phyloP scores from a whole-genome alignment of 30 jellyfish, hydroid and myxozoan genomes.

The Aurelia sp. region DNA sequence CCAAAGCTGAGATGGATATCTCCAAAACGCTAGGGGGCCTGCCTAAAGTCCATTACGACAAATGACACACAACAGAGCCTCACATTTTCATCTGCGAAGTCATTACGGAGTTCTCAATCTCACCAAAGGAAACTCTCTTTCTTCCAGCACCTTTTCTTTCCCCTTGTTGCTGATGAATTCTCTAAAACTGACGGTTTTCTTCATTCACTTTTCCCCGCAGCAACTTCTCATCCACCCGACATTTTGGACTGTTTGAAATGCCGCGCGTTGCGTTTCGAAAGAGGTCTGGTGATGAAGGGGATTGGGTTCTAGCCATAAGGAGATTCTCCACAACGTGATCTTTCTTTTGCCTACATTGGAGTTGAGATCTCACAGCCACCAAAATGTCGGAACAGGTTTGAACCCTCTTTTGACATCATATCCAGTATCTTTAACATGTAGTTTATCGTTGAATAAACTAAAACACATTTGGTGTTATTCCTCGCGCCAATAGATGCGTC shows the following conservation, averaged over 20 bases:
- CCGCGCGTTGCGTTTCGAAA: constrained; percentile 25
- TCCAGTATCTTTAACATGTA: no score
- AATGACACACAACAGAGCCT: neutral
- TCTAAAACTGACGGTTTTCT: neutral
- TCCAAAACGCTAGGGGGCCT: no score
- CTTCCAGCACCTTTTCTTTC: neutral
- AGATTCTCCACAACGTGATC: constrained; percentile 62
- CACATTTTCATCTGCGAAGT: neutral
- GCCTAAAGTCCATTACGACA: no score
- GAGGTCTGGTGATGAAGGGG: constrained; percentile 58
- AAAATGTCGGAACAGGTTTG: constrained; percentile 76
- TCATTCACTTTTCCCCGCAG: neutral
- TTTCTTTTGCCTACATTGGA: constrained; percentile 40
- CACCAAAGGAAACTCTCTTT: no score
- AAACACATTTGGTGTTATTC: neutral
- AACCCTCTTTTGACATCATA: neutral
- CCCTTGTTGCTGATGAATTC: neutral
- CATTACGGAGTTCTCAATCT: neutral
- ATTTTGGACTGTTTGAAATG: constrained; percentile 26
- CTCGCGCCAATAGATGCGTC: no score
- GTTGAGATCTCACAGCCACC: constrained; percentile 12
- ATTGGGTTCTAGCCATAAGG: constrained; percentile 57
- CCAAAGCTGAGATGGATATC: no score
- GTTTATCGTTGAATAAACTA: neutral
- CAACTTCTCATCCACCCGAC: constrained; percentile 2